Conservation (phyloP, 2,797 vertebrate species). For the Coracias cyanogaster region DNA sequence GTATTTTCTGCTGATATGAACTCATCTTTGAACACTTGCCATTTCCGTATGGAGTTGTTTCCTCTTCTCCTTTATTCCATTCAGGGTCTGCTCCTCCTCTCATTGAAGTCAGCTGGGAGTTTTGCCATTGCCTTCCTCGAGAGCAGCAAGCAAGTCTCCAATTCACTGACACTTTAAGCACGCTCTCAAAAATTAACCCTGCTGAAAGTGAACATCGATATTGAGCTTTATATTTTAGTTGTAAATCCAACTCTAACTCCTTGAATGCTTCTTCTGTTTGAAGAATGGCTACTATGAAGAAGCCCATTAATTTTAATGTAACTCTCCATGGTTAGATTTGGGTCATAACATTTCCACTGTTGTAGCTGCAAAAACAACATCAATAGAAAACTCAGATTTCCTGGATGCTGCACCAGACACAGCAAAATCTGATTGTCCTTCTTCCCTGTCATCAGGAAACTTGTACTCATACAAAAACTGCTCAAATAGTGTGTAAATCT, state of each 20-base stretch:
- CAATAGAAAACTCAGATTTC: constrained; percentile 11
- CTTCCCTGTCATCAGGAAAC: background rate
- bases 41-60: constrained; percentile 66
- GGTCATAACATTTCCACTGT: background rate
- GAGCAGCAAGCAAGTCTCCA: constrained; percentile 42
- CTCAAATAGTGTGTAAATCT: background rate
- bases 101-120: constrained; percentile 70
- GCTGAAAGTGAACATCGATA: background rate
- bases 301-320: constrained; percentile 7
- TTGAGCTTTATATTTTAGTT: constrained; percentile 29
- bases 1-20: constrained; percentile 67
- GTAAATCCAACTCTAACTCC: constrained; percentile 45
- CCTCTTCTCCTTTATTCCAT: constrained; percentile 44
- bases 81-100: constrained; percentile 66
- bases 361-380: background rate
- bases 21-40: constrained; percentile 67
- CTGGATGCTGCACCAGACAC: background rate
- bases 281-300: constrained; percentile 1
- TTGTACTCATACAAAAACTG: background rate
- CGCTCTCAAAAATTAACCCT: constrained; percentile 10
- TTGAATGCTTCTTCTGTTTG: background rate
- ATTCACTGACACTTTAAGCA: constrained; percentile 34
- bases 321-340: constrained; percentile 10
- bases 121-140: constrained; percentile 71
- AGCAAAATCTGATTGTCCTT: background rate